Evolutionary conservation across 2,888 invertebrate species (phyloP).

Genomic region (Trachelus tabidus): DNA sequence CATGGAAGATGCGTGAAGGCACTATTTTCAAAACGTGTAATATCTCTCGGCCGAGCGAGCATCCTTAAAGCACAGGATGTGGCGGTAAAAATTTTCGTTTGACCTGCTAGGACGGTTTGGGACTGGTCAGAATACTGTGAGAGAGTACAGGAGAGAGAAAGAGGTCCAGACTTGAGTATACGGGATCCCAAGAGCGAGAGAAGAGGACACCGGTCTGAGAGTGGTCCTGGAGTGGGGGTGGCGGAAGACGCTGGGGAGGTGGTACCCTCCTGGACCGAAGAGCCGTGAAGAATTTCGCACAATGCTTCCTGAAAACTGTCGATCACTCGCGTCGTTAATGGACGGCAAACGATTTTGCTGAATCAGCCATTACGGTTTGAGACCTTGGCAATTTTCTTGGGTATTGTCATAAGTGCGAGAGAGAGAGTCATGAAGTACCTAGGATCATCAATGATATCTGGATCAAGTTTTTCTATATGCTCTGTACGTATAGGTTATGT

Average conservation of each 20-base stretch:
- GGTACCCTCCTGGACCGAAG: not conserved
- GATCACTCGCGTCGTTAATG: conserved; percentile 53
- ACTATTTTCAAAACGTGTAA: conserved; percentile 50
- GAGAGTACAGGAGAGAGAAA: not conserved
- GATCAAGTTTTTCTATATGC: not conserved
- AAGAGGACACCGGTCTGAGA: no score
- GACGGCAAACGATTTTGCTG: conserved; percentile 49
- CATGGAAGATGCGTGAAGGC: not conserved
- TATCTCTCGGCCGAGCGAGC: conserved; percentile 52
- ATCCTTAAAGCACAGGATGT: conserved; percentile 46
- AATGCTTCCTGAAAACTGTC: conserved; percentile 52
- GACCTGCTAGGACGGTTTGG: conserved; percentile 18
- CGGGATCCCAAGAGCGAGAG: no score
- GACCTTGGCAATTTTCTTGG: conserved; percentile 33
- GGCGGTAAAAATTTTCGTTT: conserved; percentile 33
- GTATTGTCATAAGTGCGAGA: conserved; percentile 22
- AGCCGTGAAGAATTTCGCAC: conserved; percentile 57
- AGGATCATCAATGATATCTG: not conserved
- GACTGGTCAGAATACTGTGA: not conserved
- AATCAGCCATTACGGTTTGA: conserved; percentile 48
- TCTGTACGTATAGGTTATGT: not conserved
- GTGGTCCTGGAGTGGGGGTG: not conserved
- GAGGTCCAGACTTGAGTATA: no score
- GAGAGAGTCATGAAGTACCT: not conserved
- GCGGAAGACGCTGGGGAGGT: not conserved